A percentile compares a stretch with the other conserved stretches of the same genome.
Evolutionary conservation across 2,797 vertebrate genomes (phyloP).

Genomic region (Muscicapa comitata): DNA sequence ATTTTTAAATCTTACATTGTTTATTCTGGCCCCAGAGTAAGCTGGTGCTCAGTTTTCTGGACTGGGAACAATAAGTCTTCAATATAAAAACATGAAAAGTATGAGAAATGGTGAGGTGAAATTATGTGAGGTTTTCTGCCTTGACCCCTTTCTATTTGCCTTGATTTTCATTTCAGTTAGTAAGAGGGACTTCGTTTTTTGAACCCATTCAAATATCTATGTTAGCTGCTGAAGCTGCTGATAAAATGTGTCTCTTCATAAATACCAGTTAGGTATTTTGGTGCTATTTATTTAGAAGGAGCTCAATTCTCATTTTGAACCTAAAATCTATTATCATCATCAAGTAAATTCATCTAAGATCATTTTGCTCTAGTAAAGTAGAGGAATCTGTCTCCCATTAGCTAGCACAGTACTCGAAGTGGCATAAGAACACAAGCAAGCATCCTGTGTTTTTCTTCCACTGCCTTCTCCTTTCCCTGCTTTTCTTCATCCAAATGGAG

Average conservation of each 20-base stretch:
- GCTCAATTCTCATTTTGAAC: neutral
- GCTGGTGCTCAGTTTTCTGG: neutral
- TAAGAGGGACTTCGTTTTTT: neutral
- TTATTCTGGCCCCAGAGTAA: neutral
- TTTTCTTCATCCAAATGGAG: neutral
- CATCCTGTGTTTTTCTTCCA: neutral
- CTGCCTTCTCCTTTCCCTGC: neutral
- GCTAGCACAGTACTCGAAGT: neutral
- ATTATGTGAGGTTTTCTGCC: neutral
- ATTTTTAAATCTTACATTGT: neutral
- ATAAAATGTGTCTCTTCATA: neutral
- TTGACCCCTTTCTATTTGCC: neutral
- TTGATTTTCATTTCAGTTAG: neutral
- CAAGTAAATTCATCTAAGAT: neutral
- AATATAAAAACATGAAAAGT: neutral
- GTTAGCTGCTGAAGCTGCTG: neutral
- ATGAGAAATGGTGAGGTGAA: neutral
- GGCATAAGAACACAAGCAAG: conserved; percentile 35
- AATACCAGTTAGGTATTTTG: neutral
- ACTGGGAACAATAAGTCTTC: neutral
- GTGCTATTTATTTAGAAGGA: neutral
- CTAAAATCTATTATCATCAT: neutral
- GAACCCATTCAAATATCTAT: neutral
- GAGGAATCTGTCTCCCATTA: neutral
- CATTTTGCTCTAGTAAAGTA: neutral